Evolutionary conservation across 2,113 vertebrate species (phyloP).

Genomic region (Theropithecus gelada): DNA sequence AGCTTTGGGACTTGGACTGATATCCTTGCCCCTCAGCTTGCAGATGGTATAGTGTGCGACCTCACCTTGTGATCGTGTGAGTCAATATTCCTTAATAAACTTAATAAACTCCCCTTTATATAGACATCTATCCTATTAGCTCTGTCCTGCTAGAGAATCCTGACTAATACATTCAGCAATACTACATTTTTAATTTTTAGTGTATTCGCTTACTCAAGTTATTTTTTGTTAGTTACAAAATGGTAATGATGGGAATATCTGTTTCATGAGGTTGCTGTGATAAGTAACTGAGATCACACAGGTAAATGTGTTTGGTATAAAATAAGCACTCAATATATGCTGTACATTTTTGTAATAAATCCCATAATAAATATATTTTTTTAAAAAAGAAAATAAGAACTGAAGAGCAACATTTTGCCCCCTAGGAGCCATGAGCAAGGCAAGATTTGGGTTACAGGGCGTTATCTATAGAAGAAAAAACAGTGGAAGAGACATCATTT

Average conservation of each 20-base stretch:
- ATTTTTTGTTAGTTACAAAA: not conserved
- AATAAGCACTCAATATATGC: not conserved
- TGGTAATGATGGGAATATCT: not conserved
- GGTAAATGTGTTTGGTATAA: not conserved
- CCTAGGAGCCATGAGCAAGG: not conserved
- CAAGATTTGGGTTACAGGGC: not conserved
- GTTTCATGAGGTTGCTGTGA: not conserved
- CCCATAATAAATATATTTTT: too few species aligned
- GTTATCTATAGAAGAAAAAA: not conserved
- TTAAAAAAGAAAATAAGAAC: not conserved
- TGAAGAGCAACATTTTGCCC: not conserved
- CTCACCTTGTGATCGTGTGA: too few species aligned
- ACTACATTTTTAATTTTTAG: not conserved
- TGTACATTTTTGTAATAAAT: not conserved
- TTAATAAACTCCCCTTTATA: too few species aligned
- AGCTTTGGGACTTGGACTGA: too few species aligned
- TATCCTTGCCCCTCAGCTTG: too few species aligned
- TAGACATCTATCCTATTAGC: too few species aligned
- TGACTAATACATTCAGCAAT: not conserved
- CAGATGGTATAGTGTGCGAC: too few species aligned
- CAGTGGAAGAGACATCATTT: not conserved
- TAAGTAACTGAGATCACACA: not conserved
- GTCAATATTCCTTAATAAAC: too few species aligned
- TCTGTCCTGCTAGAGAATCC: too few species aligned
- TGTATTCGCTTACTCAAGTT: not conserved